These are phyloP conservation scores for Eupeodes luniger DNA, from an alignment of 2,888 invertebrate genomes.

Conservation along the genomic window DNA sequence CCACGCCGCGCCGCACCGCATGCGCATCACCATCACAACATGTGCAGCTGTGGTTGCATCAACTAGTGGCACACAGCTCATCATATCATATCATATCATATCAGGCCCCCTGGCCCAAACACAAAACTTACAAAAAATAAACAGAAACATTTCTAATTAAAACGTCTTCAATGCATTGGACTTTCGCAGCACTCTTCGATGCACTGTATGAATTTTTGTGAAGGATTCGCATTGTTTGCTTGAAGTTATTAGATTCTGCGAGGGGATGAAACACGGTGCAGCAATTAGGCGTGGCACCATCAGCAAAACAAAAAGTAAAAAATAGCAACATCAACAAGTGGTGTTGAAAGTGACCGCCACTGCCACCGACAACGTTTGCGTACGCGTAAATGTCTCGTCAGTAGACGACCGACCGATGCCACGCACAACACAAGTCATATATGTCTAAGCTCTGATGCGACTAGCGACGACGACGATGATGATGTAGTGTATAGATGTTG, in stretches of 20 bases:
- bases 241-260: constrained; percentile 62
- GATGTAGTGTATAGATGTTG: background rate
- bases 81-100: background rate
- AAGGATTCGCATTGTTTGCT: constrained; percentile 72
- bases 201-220: constrained; percentile 12
- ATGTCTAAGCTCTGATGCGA: constrained; percentile 37
- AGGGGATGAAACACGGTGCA: constrained; percentile 28
- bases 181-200: background rate
- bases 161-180: constrained; percentile 68
- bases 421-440: constrained; percentile 30
- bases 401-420: background rate
- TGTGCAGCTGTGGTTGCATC: constrained; percentile 61
- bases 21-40: constrained; percentile 10
- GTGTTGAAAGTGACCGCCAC: constrained; percentile 74
- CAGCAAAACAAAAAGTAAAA: constrained; percentile 38
- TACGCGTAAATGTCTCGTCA: constrained; percentile 22
- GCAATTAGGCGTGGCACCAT: constrained; percentile 75
- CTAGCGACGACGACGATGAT: background rate
- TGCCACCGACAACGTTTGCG: constrained; percentile 6
- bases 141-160: constrained; percentile 67
- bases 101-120: constrained; percentile 47
- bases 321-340: constrained; percentile 55
- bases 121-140: background rate
- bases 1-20: background rate
- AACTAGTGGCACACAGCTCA: constrained; percentile 27